phyloP scores from a whole-genome alignment of 2,797 vertebrate species.

The Sardinella longiceps region DNA sequence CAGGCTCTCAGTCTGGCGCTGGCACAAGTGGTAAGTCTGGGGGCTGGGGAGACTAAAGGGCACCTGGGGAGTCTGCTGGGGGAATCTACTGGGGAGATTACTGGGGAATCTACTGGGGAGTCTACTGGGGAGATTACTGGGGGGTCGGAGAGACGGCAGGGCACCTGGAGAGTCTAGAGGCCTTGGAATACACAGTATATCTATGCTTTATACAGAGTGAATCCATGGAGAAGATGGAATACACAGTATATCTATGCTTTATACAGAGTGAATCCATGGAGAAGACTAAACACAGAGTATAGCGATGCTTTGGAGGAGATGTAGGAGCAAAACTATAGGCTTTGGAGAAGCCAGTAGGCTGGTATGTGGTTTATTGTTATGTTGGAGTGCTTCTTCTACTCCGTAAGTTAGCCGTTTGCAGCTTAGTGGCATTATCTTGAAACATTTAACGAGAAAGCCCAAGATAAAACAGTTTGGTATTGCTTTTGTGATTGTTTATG shows the following conservation, averaged over 20 bases:
- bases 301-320: too few species aligned
- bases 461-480: background rate
- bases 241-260: too few species aligned
- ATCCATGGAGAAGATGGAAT: too few species aligned
- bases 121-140: too few species aligned
- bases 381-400: background rate
- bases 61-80: background rate
- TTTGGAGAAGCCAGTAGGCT: background rate
- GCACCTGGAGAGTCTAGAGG: background rate
- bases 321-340: background rate
- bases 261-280: too few species aligned
- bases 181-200: too few species aligned
- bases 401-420: background rate
- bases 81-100: too few species aligned
- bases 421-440: background rate
- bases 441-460: background rate
- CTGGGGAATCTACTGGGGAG: too few species aligned
- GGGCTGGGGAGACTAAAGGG: background rate
- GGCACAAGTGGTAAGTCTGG: conserved; percentile 92
- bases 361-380: background rate
- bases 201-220: too few species aligned
- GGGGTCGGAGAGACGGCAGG: background rate
- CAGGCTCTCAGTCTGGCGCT: conserved; percentile 83
- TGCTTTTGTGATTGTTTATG: background rate
- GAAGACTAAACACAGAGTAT: too few species aligned